These are phyloP conservation scores for Stichodactyla helianthus DNA, from an alignment of 64 coral and sea anemone genomes.

Conservation along the genomic window DNA sequence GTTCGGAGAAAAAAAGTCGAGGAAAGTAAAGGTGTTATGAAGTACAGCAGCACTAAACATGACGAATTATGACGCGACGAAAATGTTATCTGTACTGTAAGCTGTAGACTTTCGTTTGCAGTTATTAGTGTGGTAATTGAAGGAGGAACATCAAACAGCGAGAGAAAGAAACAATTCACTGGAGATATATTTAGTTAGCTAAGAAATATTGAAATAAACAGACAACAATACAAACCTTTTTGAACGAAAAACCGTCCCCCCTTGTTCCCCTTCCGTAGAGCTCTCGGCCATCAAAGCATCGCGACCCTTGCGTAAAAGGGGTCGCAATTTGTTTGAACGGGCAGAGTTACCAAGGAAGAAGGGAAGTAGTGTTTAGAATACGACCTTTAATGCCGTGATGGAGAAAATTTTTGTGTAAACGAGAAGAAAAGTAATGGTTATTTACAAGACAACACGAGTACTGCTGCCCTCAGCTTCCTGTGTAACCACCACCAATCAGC, in stretches of 20 bases:
- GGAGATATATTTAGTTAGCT: background rate
- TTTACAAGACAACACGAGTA: conserved; percentile 17
- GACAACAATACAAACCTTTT: conserved; percentile 36
- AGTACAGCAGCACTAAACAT: background rate
- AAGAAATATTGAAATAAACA: background rate
- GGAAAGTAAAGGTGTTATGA: background rate
- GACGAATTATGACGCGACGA: conserved; percentile 18
- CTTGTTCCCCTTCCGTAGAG: conserved; percentile 40
- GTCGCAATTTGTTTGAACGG: conserved; percentile 5
- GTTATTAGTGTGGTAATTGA: background rate
- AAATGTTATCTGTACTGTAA: conserved; percentile 10
- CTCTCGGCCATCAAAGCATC: conserved; percentile 29
- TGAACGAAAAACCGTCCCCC: conserved; percentile 30
- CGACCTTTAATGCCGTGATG: conserved; percentile 14
- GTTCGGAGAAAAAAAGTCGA: background rate
- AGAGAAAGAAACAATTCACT: background rate
- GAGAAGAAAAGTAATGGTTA: conserved; percentile 2
- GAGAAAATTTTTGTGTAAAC: conserved; percentile 2
- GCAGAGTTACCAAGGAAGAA: conserved; percentile 19
- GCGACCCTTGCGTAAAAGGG: conserved; percentile 31
- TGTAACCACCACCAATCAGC: conserved; percentile 1
- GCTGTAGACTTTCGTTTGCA: conserved; percentile 8
- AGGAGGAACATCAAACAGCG: background rate
- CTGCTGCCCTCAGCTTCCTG: conserved; percentile 7
- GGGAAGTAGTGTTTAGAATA: background rate